These are phyloP conservation scores for Neosalanx taihuensis DNA, from an alignment of 2,797 vertebrate genomes.

Conservation along the genomic window DNA sequence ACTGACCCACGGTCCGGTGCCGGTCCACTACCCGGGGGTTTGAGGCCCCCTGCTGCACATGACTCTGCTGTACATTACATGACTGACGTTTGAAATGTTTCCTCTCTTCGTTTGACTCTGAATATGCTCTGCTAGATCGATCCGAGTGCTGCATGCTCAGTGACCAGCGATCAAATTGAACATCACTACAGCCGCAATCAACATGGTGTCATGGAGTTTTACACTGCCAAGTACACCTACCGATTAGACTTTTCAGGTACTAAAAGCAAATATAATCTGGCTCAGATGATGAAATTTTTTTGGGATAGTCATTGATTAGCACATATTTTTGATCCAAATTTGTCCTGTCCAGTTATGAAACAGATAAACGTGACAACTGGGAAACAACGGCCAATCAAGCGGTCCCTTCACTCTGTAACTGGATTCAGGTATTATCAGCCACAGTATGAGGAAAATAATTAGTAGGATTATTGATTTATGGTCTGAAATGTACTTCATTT, in stretches of 20 bases:
- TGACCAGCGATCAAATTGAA: conserved; percentile 94
- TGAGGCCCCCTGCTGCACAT: no score
- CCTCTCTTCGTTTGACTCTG: neutral
- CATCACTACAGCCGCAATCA: conserved; percentile 87
- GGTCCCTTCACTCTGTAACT: conserved; percentile 88
- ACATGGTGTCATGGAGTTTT: conserved; percentile 85
- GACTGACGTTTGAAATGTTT: neutral
- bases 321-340: conserved; percentile 7
- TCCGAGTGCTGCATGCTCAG: conserved; percentile 85
- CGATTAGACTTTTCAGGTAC: conserved; percentile 89
- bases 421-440: conserved; percentile 84
- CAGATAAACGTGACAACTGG: conserved; percentile 91
- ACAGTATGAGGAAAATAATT: neutral
- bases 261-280: neutral
- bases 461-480: neutral
- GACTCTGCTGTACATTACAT: no score
- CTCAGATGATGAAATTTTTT: neutral
- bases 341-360: conserved; percentile 82
- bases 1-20: no score
- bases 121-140: conserved; percentile 72
- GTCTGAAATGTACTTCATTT: neutral
- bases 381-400: conserved; percentile 89
- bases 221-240: conserved; percentile 95
- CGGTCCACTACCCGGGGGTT: no score
- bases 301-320: conserved; percentile 39